A percentile compares a stretch with the other conserved stretches of the same genome.
Conservation (phyloP, 2,888 invertebrate species). For the Sturmia bella region DNA sequence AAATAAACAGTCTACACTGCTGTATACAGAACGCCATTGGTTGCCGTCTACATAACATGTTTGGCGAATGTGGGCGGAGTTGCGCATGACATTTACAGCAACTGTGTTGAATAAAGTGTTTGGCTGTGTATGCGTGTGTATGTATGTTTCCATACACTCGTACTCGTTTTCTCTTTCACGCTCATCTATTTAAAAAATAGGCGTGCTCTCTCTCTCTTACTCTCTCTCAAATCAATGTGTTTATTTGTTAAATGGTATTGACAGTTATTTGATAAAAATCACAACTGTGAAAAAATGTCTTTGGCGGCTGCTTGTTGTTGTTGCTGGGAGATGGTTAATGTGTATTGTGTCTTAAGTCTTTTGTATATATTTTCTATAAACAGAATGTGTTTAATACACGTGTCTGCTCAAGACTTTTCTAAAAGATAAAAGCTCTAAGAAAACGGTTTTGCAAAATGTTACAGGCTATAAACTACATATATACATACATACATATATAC, state of each 20-base stretch:
- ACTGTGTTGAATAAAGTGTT: not conserved
- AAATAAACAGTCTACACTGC: constrained; percentile 17
- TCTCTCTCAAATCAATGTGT: constrained; percentile 34
- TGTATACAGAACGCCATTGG: constrained; percentile 50
- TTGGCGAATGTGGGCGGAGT: constrained; percentile 59
- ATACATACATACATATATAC: too few relatives aligned
- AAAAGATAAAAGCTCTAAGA: too few relatives aligned
- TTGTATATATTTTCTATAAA: constrained; percentile 37
- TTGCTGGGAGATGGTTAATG: constrained; percentile 20
- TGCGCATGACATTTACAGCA: constrained; percentile 56
- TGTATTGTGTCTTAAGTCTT: constrained; percentile 69
- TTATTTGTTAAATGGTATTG: constrained; percentile 44
- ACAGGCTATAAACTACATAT: too few relatives aligned
- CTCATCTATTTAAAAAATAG: constrained; percentile 2
- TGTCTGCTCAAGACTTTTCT: too few relatives aligned
- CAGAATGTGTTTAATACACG: not conserved
- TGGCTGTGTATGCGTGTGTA: not conserved
- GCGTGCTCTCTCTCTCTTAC: not conserved
- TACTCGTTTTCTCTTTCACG: constrained; percentile 10
- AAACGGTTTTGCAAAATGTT: too few relatives aligned
- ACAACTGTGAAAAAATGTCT: constrained; percentile 7
- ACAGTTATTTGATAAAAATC: constrained; percentile 52
- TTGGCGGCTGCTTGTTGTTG: constrained; percentile 2
- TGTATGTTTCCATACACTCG: constrained; percentile 7
- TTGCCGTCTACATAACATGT: constrained; percentile 24